A percentile compares a stretch with the other conserved stretches of the same genome.
phyloP scores from a whole-genome alignment of 2,888 invertebrate species.

The Ichneumoninae sp. region DNA sequence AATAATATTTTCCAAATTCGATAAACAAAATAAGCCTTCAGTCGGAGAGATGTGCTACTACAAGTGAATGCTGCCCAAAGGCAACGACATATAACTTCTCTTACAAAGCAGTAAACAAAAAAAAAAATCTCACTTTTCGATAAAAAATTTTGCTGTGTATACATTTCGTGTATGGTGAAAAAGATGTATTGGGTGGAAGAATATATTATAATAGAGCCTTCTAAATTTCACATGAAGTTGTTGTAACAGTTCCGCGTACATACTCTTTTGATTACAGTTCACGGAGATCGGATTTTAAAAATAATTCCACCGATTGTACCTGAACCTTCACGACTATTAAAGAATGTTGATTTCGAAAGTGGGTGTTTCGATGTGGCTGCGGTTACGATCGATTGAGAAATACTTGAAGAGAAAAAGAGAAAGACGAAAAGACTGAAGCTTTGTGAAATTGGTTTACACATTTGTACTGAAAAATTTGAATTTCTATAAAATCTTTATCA shows the following conservation, averaged over 20 bases:
- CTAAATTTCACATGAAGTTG: background rate
- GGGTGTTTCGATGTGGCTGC: constrained; percentile 4
- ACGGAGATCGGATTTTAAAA: background rate
- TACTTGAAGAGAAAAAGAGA: background rate
- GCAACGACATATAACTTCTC: too few relatives aligned
- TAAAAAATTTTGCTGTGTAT: too few relatives aligned
- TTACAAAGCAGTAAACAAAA: too few relatives aligned
- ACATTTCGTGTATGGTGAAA: too few relatives aligned
- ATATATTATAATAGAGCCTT: too few relatives aligned
- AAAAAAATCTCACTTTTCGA: too few relatives aligned
- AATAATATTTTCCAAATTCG: too few relatives aligned
- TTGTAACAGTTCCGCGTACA: background rate
- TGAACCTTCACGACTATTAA: background rate
- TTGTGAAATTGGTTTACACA: constrained; percentile 36
- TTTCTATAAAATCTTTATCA: constrained; percentile 29
- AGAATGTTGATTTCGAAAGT: background rate
- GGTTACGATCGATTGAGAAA: background rate
- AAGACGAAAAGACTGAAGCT: constrained; percentile 54
- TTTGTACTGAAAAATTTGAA: constrained; percentile 34
- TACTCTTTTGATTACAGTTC: background rate
- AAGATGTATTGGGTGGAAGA: too few relatives aligned
- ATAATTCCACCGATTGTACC: background rate
- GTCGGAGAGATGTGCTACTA: too few relatives aligned
- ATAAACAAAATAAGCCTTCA: too few relatives aligned
- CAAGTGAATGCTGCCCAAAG: too few relatives aligned